These are phyloP conservation scores for Globodera rostochiensis DNA, from an alignment of 1,140 invertebrate genomes.

Conservation along the genomic window DNA sequence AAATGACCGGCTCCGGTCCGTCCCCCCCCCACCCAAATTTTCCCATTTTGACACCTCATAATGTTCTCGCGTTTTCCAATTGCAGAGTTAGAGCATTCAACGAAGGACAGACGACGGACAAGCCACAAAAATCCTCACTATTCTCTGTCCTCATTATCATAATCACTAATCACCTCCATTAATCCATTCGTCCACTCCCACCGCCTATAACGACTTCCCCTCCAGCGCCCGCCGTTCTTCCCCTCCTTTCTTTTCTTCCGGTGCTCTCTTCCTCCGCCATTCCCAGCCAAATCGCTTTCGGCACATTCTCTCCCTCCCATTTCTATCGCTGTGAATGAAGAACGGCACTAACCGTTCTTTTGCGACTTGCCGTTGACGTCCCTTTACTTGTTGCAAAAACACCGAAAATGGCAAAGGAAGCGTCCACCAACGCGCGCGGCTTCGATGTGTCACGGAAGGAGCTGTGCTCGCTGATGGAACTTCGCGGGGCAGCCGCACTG, in stretches of 20 bases:
- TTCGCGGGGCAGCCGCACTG: constrained; percentile 48
- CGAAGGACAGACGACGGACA: too few species aligned
- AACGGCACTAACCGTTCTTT: not conserved
- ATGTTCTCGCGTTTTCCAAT: too few species aligned
- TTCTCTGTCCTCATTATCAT: too few species aligned
- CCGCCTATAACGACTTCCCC: not conserved
- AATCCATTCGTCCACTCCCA: not conserved
- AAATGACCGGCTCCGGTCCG: too few species aligned
- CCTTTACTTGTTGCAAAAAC: not conserved
- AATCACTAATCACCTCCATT: too few species aligned
- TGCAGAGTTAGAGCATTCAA: too few species aligned
- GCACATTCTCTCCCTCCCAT: not conserved
- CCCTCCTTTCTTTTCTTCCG: not conserved
- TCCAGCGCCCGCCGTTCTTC: not conserved
- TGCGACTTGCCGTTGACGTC: not conserved
- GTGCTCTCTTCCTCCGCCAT: not conserved
- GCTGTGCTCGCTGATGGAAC: constrained; percentile 48
- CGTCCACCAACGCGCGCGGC: constrained; percentile 9
- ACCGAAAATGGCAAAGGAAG: not conserved
- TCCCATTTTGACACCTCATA: too few species aligned
- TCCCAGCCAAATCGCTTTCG: not conserved
- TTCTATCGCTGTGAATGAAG: not conserved
- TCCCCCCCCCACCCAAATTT: too few species aligned
- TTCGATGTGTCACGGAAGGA: constrained; percentile 44
- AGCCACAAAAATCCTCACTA: too few species aligned